These are phyloP conservation scores for Sebastes aleutianus DNA, from an alignment of 2,797 vertebrate genomes.

Conservation along the genomic window DNA sequence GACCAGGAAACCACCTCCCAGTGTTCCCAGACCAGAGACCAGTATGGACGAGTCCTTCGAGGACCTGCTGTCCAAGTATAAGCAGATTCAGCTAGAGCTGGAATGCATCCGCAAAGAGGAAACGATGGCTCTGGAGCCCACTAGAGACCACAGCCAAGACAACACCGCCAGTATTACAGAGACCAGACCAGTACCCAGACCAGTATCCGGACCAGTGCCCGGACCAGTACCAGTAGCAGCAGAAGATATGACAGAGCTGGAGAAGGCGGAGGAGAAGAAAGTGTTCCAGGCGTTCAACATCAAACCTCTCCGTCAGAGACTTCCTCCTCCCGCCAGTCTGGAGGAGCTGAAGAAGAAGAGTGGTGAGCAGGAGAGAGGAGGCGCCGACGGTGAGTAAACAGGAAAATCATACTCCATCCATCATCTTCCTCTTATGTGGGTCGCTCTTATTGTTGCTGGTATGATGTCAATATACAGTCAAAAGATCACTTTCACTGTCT, in stretches of 20 bases:
- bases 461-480: no score
- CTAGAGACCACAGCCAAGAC: conserved; percentile 59
- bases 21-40: conserved; percentile 82
- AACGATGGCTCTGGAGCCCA: conserved; percentile 87
- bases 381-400: conserved; percentile 47
- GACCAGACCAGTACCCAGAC: neutral
- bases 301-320: conserved; percentile 92
- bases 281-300: conserved; percentile 95
- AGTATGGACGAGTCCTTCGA: conserved; percentile 94
- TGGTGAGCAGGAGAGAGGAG: conserved; percentile 60
- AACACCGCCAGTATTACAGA: conserved; percentile 22
- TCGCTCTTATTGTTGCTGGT: no score
- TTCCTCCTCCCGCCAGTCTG: conserved; percentile 85
- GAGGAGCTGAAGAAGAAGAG: conserved; percentile 82
- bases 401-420: neutral
- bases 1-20: conserved; percentile 81
- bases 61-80: conserved; percentile 94
- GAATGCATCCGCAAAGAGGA: conserved; percentile 97
- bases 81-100: conserved; percentile 96
- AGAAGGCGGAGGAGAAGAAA: conserved; percentile 68
- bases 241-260: conserved; percentile 60
- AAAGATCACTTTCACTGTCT: no score
- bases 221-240: conserved; percentile 15
- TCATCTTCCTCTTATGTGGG: no score
- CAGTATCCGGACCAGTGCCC: neutral